phyloP scores from a whole-genome alignment of 2,888 invertebrate species.

The Chymomyza fuscimana region DNA sequence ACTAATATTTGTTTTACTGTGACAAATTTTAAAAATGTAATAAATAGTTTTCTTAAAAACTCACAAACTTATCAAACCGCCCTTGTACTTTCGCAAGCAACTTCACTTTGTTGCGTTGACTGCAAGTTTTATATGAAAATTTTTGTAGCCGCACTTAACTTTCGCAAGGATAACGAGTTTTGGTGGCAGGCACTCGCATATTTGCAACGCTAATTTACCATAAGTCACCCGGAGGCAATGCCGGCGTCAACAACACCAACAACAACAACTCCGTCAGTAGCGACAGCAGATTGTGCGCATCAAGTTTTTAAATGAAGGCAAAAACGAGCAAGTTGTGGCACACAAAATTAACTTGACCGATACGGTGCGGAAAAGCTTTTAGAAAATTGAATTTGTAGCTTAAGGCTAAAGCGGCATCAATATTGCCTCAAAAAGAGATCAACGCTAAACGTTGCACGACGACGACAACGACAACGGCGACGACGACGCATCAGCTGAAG shows the following conservation, averaged over 20 bases:
- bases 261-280: constrained; percentile 7
- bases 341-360: constrained; percentile 52
- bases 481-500: constrained; percentile 25
- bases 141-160: constrained; percentile 53
- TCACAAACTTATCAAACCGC: too few species aligned
- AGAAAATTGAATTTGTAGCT: constrained; percentile 9
- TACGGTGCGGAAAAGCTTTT: neutral
- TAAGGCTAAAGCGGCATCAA: constrained; percentile 44
- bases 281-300: constrained; percentile 33
- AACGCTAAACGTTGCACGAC: constrained; percentile 65
- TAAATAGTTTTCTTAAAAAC: too few species aligned
- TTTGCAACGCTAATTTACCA: constrained; percentile 78
- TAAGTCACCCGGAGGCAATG: constrained; percentile 51
- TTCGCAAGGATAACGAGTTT: constrained; percentile 53
- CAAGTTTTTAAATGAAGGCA: constrained; percentile 8
- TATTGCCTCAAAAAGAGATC: constrained; percentile 64
- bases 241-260: neutral
- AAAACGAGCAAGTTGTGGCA: constrained; percentile 42
- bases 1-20: too few species aligned
- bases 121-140: constrained; percentile 68
- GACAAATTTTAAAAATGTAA: too few species aligned
- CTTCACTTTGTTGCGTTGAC: constrained; percentile 47
- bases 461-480: constrained; percentile 25
- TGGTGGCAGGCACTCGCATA: constrained; percentile 55
- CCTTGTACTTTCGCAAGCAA: neutral